Conservation (phyloP, 2,113 vertebrate species). For the Ptyas mucosa region DNA sequence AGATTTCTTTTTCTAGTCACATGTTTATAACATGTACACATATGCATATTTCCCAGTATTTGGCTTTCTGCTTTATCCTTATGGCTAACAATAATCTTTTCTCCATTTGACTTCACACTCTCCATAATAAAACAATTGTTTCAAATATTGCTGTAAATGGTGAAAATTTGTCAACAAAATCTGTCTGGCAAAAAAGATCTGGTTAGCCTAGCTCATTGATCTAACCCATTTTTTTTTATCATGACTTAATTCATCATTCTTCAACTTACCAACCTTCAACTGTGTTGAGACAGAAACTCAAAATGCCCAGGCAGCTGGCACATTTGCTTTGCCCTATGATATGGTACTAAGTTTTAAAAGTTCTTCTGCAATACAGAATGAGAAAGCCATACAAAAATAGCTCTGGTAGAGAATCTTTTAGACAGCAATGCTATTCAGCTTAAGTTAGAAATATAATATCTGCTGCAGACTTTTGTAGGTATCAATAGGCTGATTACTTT, state of each 20-base stretch:
- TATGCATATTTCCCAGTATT: neutral
- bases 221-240: neutral
- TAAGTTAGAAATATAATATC: neutral
- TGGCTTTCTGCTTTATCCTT: slow-evolving; percentile 37
- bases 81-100: neutral
- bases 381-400: neutral
- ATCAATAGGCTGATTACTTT: neutral
- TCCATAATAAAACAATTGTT: slow-evolving; percentile 19
- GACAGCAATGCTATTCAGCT: neutral
- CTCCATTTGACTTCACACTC: slow-evolving; percentile 12
- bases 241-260: neutral
- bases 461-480: neutral
- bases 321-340: neutral
- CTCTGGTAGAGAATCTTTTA: neutral
- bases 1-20: neutral
- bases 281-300: neutral
- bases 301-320: neutral
- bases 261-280: neutral
- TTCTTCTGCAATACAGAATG: neutral
- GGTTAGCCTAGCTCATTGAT: neutral
- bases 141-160: neutral
- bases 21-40: neutral
- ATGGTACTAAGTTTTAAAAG: neutral
- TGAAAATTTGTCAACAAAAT: neutral
- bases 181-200: neutral